Evolutionary conservation across 2,797 vertebrate species (phyloP), one percentile per base, ranked within the genome.

Genomic region (Antennarius maculatus): DNA sequence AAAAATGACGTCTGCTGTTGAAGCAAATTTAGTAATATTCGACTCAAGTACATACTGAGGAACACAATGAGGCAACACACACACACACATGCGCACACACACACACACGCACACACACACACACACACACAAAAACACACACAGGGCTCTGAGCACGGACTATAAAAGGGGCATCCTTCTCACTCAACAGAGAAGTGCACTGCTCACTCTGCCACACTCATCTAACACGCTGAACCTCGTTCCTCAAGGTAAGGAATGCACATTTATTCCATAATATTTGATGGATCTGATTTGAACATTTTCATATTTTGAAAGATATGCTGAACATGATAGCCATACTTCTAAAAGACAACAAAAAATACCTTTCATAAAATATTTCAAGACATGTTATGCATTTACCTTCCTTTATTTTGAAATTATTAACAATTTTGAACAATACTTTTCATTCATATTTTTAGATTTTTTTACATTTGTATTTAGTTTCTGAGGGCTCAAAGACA

Each of bases 151-250:
- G 87, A 84, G 88, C 80, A 37, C 82, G 48, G 84, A 84, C 81
- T 92, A 92, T 92, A 92, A 90, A 92, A 92, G 88, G 82, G 84
- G 69, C 82, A 66, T 87, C 84, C 81, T 88, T 89, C 79, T 79
- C 81, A 85, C 80, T 90, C 87, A 71, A 56, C 79, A 60, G 66
- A 88, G 76, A 91, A 92, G 85, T 79, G 69, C 76, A 86, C 84
- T 83, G 62, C 76, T 82, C 74, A 71, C 61, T 83, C 79, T 89
- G 77, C 77, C 82, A 73, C 79, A 71, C 78, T 86, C 79, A 61
- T 81, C 74, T 15, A 66, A 80, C 70, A 69, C 54, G 52, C 76
- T 49, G 12, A 83, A 69, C 66, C 55, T 78, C 74, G 48, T 71
- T 80, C 62, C 69, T 86, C 83, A 90, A 88, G 91, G 90, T 91